A percentile compares a stretch with the other conserved stretches of the same genome.
Conservation (phyloP, 2,113 vertebrate genomes). For the Ascaphus truei region DNA sequence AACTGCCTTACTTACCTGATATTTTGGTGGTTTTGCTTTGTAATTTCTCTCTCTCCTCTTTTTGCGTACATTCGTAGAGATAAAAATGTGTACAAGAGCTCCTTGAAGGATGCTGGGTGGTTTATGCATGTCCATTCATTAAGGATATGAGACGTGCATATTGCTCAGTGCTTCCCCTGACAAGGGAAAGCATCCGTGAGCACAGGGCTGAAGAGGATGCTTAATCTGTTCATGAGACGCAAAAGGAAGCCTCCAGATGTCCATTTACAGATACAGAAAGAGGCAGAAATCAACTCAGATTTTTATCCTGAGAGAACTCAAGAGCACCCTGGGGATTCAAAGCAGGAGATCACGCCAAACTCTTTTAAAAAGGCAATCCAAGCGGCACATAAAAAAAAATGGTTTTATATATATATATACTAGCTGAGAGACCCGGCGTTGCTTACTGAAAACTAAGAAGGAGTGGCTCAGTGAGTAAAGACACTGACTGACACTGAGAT, state of each 20-base stretch:
- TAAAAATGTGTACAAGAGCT: not conserved
- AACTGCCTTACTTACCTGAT: too few species aligned
- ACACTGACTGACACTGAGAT: too few species aligned
- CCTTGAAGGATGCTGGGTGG: not conserved
- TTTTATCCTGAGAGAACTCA: too few species aligned
- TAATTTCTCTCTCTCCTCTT: not conserved
- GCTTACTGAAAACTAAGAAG: too few species aligned
- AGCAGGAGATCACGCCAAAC: too few species aligned
- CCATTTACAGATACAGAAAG: not conserved
- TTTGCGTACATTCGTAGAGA: constrained; percentile 1
- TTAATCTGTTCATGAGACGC: not conserved
- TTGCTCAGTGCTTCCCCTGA: not conserved
- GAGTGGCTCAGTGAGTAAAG: too few species aligned
- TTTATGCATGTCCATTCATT: not conserved
- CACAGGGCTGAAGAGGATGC: not conserved
- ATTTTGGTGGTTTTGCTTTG: not conserved
- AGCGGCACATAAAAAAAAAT: too few species aligned
- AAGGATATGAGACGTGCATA: not conserved
- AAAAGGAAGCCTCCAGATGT: not conserved
- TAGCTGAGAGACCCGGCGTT: too few species aligned
- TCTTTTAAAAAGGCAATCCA: too few species aligned
- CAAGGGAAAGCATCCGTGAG: too few species aligned
- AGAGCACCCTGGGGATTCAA: not conserved
- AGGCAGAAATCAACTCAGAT: too few species aligned
- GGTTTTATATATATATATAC: too few species aligned